A percentile compares a stretch with the other conserved stretches of the same genome.
Conservation (phyloP, 2,888 invertebrate species). For the Platyscelio sp. region DNA sequence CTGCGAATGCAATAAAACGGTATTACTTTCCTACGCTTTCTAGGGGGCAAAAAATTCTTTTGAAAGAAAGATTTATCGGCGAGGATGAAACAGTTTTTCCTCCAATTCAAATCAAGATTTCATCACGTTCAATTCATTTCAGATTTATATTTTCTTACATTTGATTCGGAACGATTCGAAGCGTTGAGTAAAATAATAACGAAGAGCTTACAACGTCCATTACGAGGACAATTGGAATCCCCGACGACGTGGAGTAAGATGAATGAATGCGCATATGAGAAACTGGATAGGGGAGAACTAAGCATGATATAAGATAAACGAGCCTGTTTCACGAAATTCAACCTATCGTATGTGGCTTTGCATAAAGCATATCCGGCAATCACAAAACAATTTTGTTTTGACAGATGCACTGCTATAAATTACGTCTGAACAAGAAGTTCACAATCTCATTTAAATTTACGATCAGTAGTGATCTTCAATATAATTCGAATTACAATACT, state of each 20-base stretch:
- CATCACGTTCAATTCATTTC: conserved; percentile 37
- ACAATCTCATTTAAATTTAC: conserved; percentile 44
- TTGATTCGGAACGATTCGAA: conserved; percentile 36
- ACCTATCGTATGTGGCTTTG: conserved; percentile 65
- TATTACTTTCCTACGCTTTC: too few relatives aligned
- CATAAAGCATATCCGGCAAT: conserved; percentile 63
- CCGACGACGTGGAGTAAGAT: conserved; percentile 62
- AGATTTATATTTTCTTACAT: conserved; percentile 48
- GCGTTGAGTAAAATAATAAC: conserved; percentile 56
- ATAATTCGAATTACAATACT: conserved; percentile 12
- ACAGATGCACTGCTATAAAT: conserved; percentile 53
- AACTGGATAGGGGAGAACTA: conserved; percentile 28
- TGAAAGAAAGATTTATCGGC: conserved; percentile 26
- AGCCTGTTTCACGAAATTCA: conserved; percentile 63
- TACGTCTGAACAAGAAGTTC: conserved; percentile 31
- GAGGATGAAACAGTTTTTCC: background rate
- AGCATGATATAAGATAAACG: conserved; percentile 67
- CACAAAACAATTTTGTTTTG: conserved; percentile 64
- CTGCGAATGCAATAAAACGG: too few relatives aligned
- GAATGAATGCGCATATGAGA: conserved; percentile 55
- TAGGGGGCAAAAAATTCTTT: background rate
- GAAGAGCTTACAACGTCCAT: conserved; percentile 56
- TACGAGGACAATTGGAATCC: conserved; percentile 63
- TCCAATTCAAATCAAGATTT: conserved; percentile 41
- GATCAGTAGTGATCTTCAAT: conserved; percentile 19